Conservation (phyloP, 2,888 invertebrate genomes). For the Chouioia cunea region DNA sequence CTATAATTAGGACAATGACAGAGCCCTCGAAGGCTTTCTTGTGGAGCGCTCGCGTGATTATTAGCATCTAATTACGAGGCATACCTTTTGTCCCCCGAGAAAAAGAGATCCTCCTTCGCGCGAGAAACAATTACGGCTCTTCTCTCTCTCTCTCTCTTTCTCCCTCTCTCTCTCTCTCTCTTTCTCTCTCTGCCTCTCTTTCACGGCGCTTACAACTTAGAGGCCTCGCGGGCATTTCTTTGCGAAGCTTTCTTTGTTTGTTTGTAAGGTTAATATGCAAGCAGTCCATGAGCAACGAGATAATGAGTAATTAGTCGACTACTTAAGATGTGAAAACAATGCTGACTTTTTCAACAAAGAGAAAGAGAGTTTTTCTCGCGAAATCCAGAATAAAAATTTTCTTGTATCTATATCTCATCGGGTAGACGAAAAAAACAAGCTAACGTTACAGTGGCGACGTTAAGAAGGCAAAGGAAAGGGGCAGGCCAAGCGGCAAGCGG, state of each 20-base stretch:
- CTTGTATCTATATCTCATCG: neutral
- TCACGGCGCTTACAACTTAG: neutral
- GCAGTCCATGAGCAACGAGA: neutral
- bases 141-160: conserved; percentile 21
- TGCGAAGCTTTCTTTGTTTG: conserved; percentile 2
- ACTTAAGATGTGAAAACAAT: conserved; percentile 1
- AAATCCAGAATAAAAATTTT: neutral
- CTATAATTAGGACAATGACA: conserved; percentile 69
- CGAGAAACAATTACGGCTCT: conserved; percentile 39
- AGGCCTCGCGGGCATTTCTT: conserved; percentile 30
- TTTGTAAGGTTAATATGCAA: conserved; percentile 1
- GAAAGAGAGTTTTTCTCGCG: too few relatives aligned
- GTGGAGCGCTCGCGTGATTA: conserved; percentile 61
- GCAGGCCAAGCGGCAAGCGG: conserved; percentile 34
- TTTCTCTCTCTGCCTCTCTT: conserved; percentile 4
- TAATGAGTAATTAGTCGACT: conserved; percentile 26
- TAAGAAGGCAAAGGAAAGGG: conserved; percentile 24
- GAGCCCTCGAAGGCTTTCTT: conserved; percentile 65
- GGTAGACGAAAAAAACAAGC: conserved; percentile 3
- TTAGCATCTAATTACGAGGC: conserved; percentile 65
- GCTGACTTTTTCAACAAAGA: too few relatives aligned
- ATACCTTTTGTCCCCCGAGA: conserved; percentile 30
- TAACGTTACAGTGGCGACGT: conserved; percentile 13
- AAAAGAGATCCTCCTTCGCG: conserved; percentile 38
- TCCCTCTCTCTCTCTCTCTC: neutral